These are phyloP conservation scores for Oncopodura yosiiana DNA, from an alignment of 1,140 invertebrate genomes.

Conservation along the genomic window DNA sequence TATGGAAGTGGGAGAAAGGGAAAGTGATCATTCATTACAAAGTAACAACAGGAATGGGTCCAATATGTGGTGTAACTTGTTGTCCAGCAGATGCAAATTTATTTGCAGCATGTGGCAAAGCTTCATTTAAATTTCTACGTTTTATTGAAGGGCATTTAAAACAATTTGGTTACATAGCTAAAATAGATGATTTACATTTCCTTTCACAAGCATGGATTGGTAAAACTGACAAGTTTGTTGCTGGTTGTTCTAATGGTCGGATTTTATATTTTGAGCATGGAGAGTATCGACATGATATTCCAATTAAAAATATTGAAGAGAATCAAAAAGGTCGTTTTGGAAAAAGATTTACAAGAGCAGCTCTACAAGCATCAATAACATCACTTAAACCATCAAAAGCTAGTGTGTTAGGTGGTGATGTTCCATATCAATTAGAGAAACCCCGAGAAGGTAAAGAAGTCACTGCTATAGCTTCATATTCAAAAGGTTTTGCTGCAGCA, in stretches of 20 bases:
- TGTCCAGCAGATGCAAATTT: slow-evolving; percentile 68
- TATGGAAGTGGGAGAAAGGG: slow-evolving; percentile 73
- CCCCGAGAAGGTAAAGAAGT: slow-evolving; percentile 33
- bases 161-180: slow-evolving; percentile 70
- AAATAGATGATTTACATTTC: slow-evolving; percentile 63
- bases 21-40: slow-evolving; percentile 66
- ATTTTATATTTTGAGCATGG: slow-evolving; percentile 68
- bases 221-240: slow-evolving; percentile 60
- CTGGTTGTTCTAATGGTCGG: slow-evolving; percentile 60
- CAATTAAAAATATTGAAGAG: slow-evolving; percentile 45
- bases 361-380: slow-evolving; percentile 19
- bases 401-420: no score
- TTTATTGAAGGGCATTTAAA: slow-evolving; percentile 69
- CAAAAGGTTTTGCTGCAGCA: slow-evolving; percentile 47
- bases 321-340: not conserved
- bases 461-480: slow-evolving; percentile 22
- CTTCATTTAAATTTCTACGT: slow-evolving; percentile 63
- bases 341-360: slow-evolving; percentile 1
- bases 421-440: no score
- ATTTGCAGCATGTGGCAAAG: slow-evolving; percentile 60
- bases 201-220: slow-evolving; percentile 57
- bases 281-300: slow-evolving; percentile 52
- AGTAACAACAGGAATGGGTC: slow-evolving; percentile 48
- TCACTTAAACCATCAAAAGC: slow-evolving; percentile 20
- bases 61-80: slow-evolving; percentile 41